These are phyloP conservation scores for Guaruba guarouba DNA, from an alignment of 2,113 vertebrate genomes.

Conservation along the genomic window DNA sequence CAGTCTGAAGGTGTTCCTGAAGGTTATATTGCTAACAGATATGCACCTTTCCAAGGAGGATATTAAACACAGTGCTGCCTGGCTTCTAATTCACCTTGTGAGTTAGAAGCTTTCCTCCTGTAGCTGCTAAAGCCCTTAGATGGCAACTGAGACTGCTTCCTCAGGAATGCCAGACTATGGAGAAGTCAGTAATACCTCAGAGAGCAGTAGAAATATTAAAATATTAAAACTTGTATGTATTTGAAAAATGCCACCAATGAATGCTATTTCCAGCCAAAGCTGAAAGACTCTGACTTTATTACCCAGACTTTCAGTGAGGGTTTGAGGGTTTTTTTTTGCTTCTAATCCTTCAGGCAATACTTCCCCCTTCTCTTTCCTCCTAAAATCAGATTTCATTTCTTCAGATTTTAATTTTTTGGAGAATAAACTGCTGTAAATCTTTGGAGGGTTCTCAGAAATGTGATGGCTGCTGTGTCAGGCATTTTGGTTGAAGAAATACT, in stretches of 20 bases:
- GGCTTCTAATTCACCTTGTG: background rate
- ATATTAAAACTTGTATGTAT: conserved; percentile 6
- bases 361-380: background rate
- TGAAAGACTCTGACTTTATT: conserved; percentile 13
- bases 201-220: background rate
- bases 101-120: background rate
- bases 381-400: conserved; percentile 28
- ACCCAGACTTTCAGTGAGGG: background rate
- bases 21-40: background rate
- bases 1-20: background rate
- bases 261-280: background rate
- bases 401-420: conserved; percentile 33
- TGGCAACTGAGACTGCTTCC: background rate
- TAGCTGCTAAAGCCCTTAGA: background rate
- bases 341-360: conserved; percentile 36
- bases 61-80: background rate
- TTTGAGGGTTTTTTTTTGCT: background rate
- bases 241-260: background rate
- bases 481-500: conserved; percentile 35
- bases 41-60: background rate
- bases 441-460: conserved; percentile 24
- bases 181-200: background rate
- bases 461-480: conserved; percentile 33
- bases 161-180: background rate
- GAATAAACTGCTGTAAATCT: conserved; percentile 35